Conservation (phyloP, 2,797 vertebrate genomes). For the Anguilla obscura region DNA sequence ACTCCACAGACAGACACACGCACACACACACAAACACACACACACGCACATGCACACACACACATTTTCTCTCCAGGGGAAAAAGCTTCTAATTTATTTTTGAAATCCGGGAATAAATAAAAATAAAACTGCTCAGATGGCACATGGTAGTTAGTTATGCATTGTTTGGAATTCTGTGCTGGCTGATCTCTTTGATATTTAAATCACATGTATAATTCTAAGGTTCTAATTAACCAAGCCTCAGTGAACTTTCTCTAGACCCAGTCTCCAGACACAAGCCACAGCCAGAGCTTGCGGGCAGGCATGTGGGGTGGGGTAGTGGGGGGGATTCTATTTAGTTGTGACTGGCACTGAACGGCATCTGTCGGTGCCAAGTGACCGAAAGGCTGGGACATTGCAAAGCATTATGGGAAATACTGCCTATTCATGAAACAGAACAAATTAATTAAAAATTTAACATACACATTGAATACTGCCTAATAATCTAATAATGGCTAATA, state of each 20-base stretch:
- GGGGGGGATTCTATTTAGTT: neutral
- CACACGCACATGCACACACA: neutral
- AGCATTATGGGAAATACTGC: neutral
- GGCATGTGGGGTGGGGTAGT: neutral
- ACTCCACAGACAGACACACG: neutral
- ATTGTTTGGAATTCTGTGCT: conserved; percentile 12
- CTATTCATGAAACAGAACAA: neutral
- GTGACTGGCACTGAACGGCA: neutral
- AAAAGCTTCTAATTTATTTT: neutral
- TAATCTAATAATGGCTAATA: neutral
- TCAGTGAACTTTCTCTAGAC: conserved; percentile 1
- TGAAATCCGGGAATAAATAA: neutral
- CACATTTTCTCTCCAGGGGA: neutral
- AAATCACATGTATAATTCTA: conserved; percentile 19
- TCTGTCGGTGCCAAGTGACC: neutral
- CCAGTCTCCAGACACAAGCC: neutral
- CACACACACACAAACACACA: neutral
- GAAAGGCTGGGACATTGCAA: neutral
- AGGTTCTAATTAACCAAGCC: neutral
- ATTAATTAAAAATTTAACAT: too few relatives aligned
- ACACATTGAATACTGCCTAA: neutral
- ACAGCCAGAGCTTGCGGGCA: neutral
- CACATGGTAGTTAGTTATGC: neutral
- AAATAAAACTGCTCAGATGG: neutral
- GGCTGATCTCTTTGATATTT: conserved; percentile 26